Conservation (phyloP, 2,888 invertebrate species). For the Trichogramma dendrolimi region DNA sequence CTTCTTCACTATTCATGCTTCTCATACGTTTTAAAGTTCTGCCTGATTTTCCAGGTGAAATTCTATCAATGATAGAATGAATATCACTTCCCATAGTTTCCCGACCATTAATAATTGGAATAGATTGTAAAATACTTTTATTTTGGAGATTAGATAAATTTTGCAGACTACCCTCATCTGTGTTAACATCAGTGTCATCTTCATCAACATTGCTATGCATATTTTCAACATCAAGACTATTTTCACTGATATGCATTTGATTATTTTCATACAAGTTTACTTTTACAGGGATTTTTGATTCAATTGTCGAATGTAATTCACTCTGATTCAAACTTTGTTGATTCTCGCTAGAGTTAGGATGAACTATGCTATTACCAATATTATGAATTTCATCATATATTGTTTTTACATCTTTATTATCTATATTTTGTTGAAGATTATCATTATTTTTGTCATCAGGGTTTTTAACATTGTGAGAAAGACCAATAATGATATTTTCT, state of each 20-base stretch:
- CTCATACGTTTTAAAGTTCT: no score
- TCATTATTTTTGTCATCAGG: background rate
- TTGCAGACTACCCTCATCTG: background rate
- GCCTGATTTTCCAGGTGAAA: no score
- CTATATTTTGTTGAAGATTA: background rate
- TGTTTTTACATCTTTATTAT: background rate
- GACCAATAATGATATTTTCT: background rate
- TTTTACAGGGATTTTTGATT: background rate
- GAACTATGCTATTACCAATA: background rate
- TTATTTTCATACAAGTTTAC: no score
- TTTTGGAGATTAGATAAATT: background rate
- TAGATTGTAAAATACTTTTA: no score
- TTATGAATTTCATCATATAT: background rate
- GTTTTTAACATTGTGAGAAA: background rate
- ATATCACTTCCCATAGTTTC: conserved; percentile 12
- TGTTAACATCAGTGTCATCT: background rate
- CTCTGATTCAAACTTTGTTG: background rate
- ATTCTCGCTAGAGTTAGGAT: no score
- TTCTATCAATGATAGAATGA: background rate
- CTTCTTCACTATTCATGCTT: no score
- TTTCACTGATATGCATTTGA: no score
- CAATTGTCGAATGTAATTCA: background rate
- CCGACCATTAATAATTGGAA: no score
- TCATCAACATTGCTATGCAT: background rate
- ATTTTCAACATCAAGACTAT: background rate